Conservation (phyloP, 2,888 invertebrate species). For the Pyrochroa serraticornis region DNA sequence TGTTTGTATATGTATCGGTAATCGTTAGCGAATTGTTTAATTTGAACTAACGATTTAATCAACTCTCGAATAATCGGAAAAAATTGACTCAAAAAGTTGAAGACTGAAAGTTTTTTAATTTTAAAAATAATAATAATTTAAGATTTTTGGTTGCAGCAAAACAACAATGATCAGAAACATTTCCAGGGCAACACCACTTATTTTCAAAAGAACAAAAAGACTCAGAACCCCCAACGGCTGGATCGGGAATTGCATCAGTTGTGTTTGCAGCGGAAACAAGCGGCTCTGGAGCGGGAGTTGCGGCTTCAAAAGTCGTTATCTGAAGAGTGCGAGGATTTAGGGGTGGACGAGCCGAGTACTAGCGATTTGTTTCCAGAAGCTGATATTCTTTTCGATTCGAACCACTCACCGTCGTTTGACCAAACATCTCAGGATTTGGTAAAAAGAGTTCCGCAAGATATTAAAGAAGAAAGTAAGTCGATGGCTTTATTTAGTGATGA, state of each 20-base stretch:
- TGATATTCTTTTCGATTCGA: slow-evolving; percentile 73
- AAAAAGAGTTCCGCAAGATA: slow-evolving; percentile 34
- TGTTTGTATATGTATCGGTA: too few species aligned
- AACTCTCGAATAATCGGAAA: too few species aligned
- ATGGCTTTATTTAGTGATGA: slow-evolving; percentile 54
- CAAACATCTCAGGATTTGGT: slow-evolving; percentile 60
- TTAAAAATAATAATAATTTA: too few species aligned
- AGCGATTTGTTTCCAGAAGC: slow-evolving; percentile 81
- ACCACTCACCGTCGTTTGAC: slow-evolving; percentile 72
- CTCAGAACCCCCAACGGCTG: slow-evolving; percentile 40
- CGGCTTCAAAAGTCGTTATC: slow-evolving; percentile 73
- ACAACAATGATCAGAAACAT: slow-evolving; percentile 42
- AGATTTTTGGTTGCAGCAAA: slow-evolving; percentile 39
- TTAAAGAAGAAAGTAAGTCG: slow-evolving; percentile 48
- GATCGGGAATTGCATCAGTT: slow-evolving; percentile 54
- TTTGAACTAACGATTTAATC: too few species aligned
- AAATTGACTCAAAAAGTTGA: too few species aligned
- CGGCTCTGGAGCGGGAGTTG: slow-evolving; percentile 63
- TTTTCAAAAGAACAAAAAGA: slow-evolving; percentile 52
- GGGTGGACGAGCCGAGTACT: slow-evolving; percentile 80
- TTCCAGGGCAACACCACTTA: slow-evolving; percentile 48
- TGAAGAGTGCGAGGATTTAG: slow-evolving; percentile 79
- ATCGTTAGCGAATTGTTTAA: too few species aligned
- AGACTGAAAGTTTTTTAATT: too few species aligned
- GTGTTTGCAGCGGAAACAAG: slow-evolving; percentile 58